Base-by-base conservation (phyloP, 1,140 invertebrate species). In the Oncopeltus fasciatus region DNA sequence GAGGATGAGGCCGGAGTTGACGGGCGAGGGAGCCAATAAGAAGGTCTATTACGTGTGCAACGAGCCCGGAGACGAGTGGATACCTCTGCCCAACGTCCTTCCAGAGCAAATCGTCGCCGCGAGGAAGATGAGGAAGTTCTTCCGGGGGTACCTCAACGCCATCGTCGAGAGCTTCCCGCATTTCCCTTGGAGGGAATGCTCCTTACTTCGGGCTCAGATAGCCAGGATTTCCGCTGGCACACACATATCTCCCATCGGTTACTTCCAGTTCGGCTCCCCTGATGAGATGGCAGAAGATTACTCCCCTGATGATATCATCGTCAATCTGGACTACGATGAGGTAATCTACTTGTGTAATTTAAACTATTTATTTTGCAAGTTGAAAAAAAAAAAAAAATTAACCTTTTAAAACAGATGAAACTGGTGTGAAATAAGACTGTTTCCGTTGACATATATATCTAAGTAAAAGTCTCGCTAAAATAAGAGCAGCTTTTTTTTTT, bases 181-280 rank as follows among this genome's bases (percentile, higher is more conserved):
- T n/a, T 90, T 88, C 76, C 82, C 84, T 1, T 90, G 90, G 16
- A 83, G 75, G 21, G 90, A 94, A 75, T 78, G 78, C 29, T 82
- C 93, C 16, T 92, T 87, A 71, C 75, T 94, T n/a, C 78, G 89
- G 28, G 86, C 89, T 2, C 85, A 91, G 74, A 87, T 95, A 67
- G 85, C 83, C 9, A 80, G 91, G 60, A 91, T 93, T 63, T 83
- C 83, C 58, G 84, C 88, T n/a, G 74, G 78, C 1, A 90, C 88
- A 0, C 82, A 85, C 49, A 80, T 92, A 31, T 91, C 90, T 0
- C 90, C 90, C 0, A 77, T 86, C 59, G 85, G 84, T 0, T 88
- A 80, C 69, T 88, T 79, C 68, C 75, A 76, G 29, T 80, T 85
- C 66, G 76, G 74, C 46, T 76, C 73, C 62, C 79, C 76, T 59